Base-by-base conservation (phyloP, 2,113 vertebrate species). In the Symphodus melops region DNA sequence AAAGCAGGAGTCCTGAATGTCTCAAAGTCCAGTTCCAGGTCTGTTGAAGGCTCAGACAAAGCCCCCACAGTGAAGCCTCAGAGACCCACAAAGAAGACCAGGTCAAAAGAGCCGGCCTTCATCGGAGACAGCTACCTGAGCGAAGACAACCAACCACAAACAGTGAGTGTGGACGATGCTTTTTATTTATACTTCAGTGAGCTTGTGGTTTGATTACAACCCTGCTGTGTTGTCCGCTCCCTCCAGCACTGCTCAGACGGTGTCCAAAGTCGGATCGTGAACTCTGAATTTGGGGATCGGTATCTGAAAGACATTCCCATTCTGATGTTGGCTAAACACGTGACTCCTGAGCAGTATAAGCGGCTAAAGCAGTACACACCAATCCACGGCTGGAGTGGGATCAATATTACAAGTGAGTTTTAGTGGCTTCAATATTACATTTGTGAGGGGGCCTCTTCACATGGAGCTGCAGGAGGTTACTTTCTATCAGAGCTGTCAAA, bases 291-390 rank as follows among this genome's bases (percentile, higher is more conserved):
- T 0, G 57, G 72, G 0, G 16, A 23, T 0, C n/a, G 8, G 0
- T 95, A 92, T 57, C 77, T 93, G 82, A 42, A 33, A 0, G 46
- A 10, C 0, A 49, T 96, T 9, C 94, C 95, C 0, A 91, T 96
- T 28, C 87, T 96, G 59, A 95, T 95, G 82, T 93, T 93, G 94
- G 78, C 85, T 16, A 73, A 79, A 57, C 89, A 95, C 1, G 90
- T 57, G 13, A 89, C 80, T 0, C 33, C 1, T 0, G 72, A 86
- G 0, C 80, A 95, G 64, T 88, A 95, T 74, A 2, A 72, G 66
- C 92, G 95, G 0, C 92, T 96, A 36, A 85, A 21, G 1, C 67
- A 0, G 0, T 95, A 93, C 19, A 13, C 23, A 0, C 94, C 94
- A 14, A 70, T 92, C 0, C 87, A 94, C 0, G 95, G 95, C 68